phyloP scores from a whole-genome alignment of 2,888 invertebrate species.

The Ernsta delagoae region DNA sequence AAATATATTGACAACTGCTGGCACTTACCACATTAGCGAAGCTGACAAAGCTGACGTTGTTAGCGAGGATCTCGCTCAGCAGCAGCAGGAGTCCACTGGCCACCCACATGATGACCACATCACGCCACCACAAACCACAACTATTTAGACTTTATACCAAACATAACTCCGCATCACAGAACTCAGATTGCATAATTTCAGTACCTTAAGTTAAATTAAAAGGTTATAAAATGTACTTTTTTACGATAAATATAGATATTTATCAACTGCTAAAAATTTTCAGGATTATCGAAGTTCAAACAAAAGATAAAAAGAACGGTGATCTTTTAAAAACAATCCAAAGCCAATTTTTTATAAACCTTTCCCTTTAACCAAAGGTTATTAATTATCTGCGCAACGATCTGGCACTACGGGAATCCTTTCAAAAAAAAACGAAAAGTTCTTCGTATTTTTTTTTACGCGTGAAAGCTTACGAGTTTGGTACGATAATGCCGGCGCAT shows the following conservation, averaged over 20 bases:
- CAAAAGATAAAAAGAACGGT: background rate
- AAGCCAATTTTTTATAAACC: too few species aligned
- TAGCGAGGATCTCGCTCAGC: slow-evolving; percentile 61
- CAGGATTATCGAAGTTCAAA: background rate
- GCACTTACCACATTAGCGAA: slow-evolving; percentile 63
- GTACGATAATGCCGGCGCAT: slow-evolving; percentile 77
- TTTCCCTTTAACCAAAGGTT: background rate
- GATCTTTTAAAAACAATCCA: too few species aligned
- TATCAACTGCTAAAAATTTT: background rate
- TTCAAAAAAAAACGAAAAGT: background rate
- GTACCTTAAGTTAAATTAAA: background rate
- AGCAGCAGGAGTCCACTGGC: slow-evolving; percentile 66
- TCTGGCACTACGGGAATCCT: slow-evolving; percentile 31
- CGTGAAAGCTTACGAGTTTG: slow-evolving; percentile 53
- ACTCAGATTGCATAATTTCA: slow-evolving; percentile 1
- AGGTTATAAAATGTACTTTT: background rate
- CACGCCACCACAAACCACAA: slow-evolving; percentile 53
- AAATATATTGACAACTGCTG: too few species aligned
- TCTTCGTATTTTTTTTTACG: slow-evolving; percentile 17
- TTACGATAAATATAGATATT: background rate
- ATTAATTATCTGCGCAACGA: background rate
- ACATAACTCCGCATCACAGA: slow-evolving; percentile 41
- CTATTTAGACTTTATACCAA: slow-evolving; percentile 49
- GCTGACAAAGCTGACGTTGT: slow-evolving; percentile 61
- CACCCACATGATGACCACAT: slow-evolving; percentile 74